These are phyloP conservation scores for Fulica atra DNA, from an alignment of 2,113 vertebrate genomes.

Conservation along the genomic window DNA sequence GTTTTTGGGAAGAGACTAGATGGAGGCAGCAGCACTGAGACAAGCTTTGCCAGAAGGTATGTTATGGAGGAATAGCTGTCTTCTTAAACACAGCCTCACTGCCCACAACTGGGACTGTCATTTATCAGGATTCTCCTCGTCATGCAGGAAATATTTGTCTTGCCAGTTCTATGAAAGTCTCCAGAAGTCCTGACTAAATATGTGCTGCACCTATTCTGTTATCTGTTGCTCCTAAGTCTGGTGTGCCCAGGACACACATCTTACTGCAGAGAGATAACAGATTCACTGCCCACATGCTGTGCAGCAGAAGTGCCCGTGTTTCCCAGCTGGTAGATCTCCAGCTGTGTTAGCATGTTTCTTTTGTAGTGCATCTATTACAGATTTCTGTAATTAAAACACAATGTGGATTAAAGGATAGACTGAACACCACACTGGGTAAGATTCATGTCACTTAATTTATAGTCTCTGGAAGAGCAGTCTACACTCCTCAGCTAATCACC, in stretches of 20 bases:
- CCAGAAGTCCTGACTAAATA: neutral
- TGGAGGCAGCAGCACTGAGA: neutral
- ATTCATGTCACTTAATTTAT: neutral
- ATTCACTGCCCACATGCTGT: neutral
- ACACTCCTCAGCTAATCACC: neutral
- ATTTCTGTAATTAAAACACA: neutral
- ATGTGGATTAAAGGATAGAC: neutral
- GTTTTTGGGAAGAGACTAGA: neutral
- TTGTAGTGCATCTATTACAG: neutral
- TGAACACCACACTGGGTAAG: neutral
- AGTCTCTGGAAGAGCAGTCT: neutral
- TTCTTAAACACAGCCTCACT: neutral
- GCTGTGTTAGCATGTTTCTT: neutral
- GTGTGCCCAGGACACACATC: neutral
- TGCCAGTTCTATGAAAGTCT: neutral
- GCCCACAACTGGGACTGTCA: neutral
- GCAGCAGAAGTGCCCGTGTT: neutral
- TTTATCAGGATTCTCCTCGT: neutral
- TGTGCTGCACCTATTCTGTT: neutral
- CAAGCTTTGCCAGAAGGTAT: neutral
- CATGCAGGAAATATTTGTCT: neutral
- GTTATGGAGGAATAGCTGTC: neutral
- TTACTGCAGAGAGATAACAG: neutral
- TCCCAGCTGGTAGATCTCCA: neutral
- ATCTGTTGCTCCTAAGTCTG: neutral